Conservation (phyloP, 2,888 invertebrate genomes). For the Cenopis cana region DNA sequence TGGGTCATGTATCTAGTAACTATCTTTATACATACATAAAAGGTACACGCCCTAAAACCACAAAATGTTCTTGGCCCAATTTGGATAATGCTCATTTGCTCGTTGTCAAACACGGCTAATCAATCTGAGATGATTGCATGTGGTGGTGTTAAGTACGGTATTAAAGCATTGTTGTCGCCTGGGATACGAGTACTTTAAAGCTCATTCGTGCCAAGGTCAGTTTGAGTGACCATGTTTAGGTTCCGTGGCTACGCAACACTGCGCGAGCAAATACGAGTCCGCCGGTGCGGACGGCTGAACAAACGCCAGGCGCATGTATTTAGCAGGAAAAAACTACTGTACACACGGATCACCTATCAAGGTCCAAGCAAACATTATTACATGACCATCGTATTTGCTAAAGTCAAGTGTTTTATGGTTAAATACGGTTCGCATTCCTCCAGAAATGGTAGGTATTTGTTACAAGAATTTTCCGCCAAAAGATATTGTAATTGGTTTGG, state of each 20-base stretch:
- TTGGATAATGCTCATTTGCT: not conserved
- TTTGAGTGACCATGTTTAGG: slow-evolving; percentile 20
- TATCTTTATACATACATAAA: too few relatives aligned
- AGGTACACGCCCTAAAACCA: not conserved
- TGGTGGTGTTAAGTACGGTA: slow-evolving; percentile 11
- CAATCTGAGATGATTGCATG: slow-evolving; percentile 11
- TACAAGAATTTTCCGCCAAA: too few relatives aligned
- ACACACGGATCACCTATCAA: slow-evolving; percentile 18
- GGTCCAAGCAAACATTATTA: slow-evolving; percentile 9
- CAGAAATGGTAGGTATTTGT: too few relatives aligned
- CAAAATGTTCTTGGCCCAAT: slow-evolving; percentile 19
- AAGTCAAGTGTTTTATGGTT: slow-evolving; percentile 1
- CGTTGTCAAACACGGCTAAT: slow-evolving; percentile 9
- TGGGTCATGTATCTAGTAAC: not conserved
- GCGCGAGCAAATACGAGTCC: slow-evolving; percentile 18
- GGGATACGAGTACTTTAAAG: slow-evolving; percentile 28
- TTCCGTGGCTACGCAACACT: slow-evolving; percentile 30
- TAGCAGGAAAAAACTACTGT: slow-evolving; percentile 33
- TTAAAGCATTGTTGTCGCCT: slow-evolving; percentile 31
- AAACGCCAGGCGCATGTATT: slow-evolving; percentile 34
- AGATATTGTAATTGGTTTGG: too few relatives aligned
- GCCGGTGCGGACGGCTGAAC: slow-evolving; percentile 4
- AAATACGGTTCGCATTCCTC: not conserved
- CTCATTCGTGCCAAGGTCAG: slow-evolving; percentile 43
- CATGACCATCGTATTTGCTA: slow-evolving; percentile 12